These are phyloP conservation scores for Drosophila asahinai DNA, from an alignment of 1,140 invertebrate genomes.

Conservation along the genomic window DNA sequence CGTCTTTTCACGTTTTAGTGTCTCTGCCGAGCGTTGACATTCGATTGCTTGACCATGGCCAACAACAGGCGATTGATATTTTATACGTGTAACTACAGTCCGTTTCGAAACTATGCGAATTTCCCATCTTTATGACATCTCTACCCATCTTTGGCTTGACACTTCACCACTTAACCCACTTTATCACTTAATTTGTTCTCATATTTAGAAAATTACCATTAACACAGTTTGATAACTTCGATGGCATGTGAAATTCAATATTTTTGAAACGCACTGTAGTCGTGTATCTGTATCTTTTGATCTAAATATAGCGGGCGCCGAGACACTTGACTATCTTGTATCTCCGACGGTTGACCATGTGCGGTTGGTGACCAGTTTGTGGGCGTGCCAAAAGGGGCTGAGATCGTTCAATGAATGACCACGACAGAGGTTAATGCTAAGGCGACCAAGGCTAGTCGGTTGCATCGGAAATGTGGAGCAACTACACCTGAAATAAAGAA, in stretches of 20 bases:
- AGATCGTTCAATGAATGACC: conserved; percentile 46
- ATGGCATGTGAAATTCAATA: conserved; percentile 39
- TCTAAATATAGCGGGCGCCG: conserved; percentile 69
- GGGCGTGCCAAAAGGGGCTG: conserved; percentile 49
- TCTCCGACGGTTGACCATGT: conserved; percentile 68
- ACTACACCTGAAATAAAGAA: not conserved
- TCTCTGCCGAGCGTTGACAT: conserved; percentile 46
- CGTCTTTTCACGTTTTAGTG: conserved; percentile 17
- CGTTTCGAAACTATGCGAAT: conserved; percentile 4
- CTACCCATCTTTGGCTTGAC: not conserved
- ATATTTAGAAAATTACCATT: conserved; percentile 25
- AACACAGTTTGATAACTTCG: conserved; percentile 13
- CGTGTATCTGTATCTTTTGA: conserved; percentile 48
- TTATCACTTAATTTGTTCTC: conserved; percentile 16
- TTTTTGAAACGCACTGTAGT: conserved; percentile 48
- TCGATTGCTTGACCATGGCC: conserved; percentile 37
- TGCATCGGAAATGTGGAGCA: conserved; percentile 38
- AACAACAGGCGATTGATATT: conserved; percentile 36
- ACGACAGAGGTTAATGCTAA: conserved; percentile 54
- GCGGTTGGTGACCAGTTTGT: conserved; percentile 45
- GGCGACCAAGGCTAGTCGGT: conserved; percentile 22
- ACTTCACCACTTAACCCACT: conserved; percentile 17
- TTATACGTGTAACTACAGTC: conserved; percentile 20
- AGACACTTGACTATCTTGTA: conserved; percentile 46
- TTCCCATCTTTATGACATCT: not conserved